phyloP scores from a whole-genome alignment of 2,888 invertebrate species.

The Hyposoter dolosus region DNA sequence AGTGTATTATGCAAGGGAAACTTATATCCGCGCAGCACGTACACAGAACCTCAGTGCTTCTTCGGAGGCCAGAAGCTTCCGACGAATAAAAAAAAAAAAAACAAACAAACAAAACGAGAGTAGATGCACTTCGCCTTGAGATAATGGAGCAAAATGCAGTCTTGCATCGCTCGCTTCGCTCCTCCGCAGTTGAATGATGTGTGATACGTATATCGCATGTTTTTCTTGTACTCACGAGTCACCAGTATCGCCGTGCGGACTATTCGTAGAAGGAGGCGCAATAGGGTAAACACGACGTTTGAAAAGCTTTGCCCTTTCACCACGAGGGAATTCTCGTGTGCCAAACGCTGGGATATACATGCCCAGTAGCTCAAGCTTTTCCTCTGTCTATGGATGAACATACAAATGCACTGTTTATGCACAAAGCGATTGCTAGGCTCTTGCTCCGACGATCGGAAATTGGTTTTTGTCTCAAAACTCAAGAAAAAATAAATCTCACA shows the following conservation, averaged over 20 bases:
- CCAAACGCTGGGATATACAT: conserved; percentile 34
- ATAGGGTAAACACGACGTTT: conserved; percentile 66
- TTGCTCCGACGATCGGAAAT: conserved; percentile 27
- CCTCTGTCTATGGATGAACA: conserved; percentile 2
- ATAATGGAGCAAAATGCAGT: conserved; percentile 63
- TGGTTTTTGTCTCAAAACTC: conserved; percentile 46
- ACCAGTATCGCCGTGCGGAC: conserved; percentile 31
- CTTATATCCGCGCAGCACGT: not conserved
- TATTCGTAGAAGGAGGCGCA: conserved; percentile 64
- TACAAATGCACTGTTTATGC: conserved; percentile 17
- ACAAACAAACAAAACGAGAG: conserved; percentile 44
- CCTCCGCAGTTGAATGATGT: conserved; percentile 33
- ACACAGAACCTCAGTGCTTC: conserved; percentile 22
- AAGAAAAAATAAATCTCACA: not conserved
- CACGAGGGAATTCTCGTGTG: conserved; percentile 50
- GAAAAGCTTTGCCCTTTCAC: conserved; percentile 53
- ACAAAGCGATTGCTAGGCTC: conserved; percentile 33
- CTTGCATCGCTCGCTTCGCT: conserved; percentile 33
- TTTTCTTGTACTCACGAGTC: conserved; percentile 38
- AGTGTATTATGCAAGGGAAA: conserved; percentile 51
- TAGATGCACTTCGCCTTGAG: conserved; percentile 63
- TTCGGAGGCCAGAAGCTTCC: conserved; percentile 30
- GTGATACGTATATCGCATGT: conserved; percentile 23
- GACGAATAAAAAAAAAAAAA: conserved; percentile 15
- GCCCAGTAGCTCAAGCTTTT: conserved; percentile 22